Evolutionary conservation across 2,797 vertebrate genomes (phyloP).

Genomic region (Lepus townsendii): DNA sequence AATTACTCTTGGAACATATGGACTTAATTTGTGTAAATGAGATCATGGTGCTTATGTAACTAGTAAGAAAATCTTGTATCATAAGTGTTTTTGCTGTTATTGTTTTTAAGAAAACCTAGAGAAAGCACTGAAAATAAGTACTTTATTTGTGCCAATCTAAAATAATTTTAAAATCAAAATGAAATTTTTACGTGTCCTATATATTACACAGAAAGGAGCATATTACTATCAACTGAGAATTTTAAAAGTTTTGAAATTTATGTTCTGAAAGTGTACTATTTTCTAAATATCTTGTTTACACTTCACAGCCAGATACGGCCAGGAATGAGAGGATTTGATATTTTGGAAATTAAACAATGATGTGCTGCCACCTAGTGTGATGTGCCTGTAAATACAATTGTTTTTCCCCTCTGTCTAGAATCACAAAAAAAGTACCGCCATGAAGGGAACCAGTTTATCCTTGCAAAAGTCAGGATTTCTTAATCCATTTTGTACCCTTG

Average conservation of each 20-base stretch:
- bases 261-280: conserved; percentile 3
- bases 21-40: not conserved
- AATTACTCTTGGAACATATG: not conserved
- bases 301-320: not conserved
- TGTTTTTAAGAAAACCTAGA: not conserved
- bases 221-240: not conserved
- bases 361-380: conserved; percentile 80
- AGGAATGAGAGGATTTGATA: not conserved
- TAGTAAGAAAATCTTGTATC: not conserved
- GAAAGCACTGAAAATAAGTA: conserved; percentile 29
- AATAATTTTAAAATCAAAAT: not conserved
- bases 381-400: not conserved
- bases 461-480: not conserved
- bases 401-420: not conserved
- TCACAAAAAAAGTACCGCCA: conserved; percentile 10
- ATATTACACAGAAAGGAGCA: not conserved
- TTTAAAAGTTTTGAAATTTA: not conserved
- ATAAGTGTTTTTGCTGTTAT: not conserved
- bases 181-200: not conserved
- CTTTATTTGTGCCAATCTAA: not conserved
- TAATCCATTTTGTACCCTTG: not conserved
- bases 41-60: not conserved
- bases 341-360: conserved; percentile 19
- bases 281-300: not conserved
- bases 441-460: conserved; percentile 41